phyloP scores from a whole-genome alignment of 2,113 vertebrate genomes.

The Ursus arctos region DNA sequence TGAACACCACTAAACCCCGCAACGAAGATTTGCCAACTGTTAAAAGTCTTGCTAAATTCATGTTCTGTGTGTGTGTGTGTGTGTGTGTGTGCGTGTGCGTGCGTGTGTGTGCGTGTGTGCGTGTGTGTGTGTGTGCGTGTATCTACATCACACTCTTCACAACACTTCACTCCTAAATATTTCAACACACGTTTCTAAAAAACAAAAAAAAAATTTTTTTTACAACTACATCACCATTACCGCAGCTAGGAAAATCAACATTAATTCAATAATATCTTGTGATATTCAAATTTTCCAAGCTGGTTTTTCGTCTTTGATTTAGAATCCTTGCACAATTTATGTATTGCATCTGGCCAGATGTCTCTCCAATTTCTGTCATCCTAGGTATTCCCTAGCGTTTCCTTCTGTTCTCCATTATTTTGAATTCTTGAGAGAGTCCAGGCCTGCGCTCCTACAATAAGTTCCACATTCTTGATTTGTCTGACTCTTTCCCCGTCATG shows the following conservation, averaged over 20 bases:
- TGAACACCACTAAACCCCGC: not conserved
- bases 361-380: not conserved
- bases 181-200: conserved; percentile 14
- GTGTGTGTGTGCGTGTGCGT: no score
- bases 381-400: not conserved
- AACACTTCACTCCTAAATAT: not conserved
- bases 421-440: not conserved
- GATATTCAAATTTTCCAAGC: not conserved
- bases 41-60: not conserved
- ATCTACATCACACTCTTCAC: not conserved
- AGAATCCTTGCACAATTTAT: not conserved
- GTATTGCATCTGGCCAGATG: not conserved
- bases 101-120: no score
- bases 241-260: not conserved
- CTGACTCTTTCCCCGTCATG: not conserved
- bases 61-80: not conserved
- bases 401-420: not conserved
- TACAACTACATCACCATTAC: not conserved
- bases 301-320: not conserved
- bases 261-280: not conserved
- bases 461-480: not conserved
- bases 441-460: not conserved
- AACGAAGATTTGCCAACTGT: not conserved
- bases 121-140: not conserved
- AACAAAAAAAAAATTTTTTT: not conserved